These are phyloP conservation scores for Psilopsiagon aurifrons DNA, from an alignment of 2,113 vertebrate genomes.

Conservation along the genomic window DNA sequence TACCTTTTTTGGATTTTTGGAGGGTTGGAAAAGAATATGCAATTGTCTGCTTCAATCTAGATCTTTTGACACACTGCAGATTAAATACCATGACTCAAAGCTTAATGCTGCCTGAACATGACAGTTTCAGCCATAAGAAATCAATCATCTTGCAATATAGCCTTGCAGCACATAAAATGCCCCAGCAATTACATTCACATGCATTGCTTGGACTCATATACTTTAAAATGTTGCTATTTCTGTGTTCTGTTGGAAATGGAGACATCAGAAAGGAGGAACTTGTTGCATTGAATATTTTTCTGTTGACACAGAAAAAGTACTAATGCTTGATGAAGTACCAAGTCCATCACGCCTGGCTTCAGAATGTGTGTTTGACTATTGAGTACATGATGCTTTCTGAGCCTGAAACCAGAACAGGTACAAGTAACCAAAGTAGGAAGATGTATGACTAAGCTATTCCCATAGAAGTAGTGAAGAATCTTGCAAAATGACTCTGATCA, in stretches of 20 bases:
- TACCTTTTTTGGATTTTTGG: constrained; percentile 6
- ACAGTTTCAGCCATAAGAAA: constrained; percentile 50
- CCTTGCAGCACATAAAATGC: constrained; percentile 39
- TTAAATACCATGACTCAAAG: constrained; percentile 27
- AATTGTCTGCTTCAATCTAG: constrained; percentile 52
- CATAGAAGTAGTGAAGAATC: not conserved
- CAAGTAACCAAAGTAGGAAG: not conserved
- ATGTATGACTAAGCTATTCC: not conserved
- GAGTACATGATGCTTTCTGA: not conserved
- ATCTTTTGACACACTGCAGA: constrained; percentile 34
- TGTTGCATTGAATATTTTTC: not conserved
- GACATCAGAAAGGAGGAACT: not conserved
- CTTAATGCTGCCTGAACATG: constrained; percentile 48
- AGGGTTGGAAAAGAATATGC: constrained; percentile 32
- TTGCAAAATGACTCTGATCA: not conserved
- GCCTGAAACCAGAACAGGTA: not conserved
- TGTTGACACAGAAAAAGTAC: not conserved
- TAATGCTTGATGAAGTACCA: not conserved
- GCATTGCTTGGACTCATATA: not conserved
- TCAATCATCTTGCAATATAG: constrained; percentile 47
- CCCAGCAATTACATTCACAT: constrained; percentile 32
- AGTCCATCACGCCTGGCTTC: fast-evolving
- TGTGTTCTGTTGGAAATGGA: not conserved
- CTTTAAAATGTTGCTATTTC: constrained; percentile 17
- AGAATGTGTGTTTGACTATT: not conserved